phyloP scores from a whole-genome alignment of 2,797 vertebrate genomes.

The Anabacerthia variegaticeps region DNA sequence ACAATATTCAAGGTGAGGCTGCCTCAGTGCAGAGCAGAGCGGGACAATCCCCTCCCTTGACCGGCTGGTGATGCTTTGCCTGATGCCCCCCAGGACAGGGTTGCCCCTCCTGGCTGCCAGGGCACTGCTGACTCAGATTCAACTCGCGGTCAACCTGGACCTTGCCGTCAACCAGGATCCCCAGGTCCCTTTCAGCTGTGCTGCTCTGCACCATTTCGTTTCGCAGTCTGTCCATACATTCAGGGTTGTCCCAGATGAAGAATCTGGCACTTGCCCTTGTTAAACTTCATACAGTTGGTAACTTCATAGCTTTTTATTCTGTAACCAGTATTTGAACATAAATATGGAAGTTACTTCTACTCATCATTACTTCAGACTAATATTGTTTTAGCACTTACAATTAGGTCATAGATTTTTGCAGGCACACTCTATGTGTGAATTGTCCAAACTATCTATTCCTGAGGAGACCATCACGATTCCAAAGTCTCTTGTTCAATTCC shows the following conservation, averaged over 20 bases:
- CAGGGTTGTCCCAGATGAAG: neutral
- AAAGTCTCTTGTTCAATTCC: neutral
- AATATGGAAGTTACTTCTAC: neutral
- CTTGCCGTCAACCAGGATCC: accelerated
- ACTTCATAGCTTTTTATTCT: neutral
- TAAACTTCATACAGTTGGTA: neutral
- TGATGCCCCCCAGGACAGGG: neutral
- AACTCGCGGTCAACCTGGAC: accelerated
- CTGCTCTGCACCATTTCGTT: neutral
- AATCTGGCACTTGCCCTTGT: neutral
- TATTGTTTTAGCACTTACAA: neutral
- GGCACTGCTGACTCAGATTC: neutral
- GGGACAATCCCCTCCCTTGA: neutral
- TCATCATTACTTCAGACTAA: neutral
- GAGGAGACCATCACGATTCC: neutral
- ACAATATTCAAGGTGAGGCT: neutral
- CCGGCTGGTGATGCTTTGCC: accelerated
- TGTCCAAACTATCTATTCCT: neutral
- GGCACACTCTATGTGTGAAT: neutral
- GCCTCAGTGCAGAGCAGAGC: neutral
- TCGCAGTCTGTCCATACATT: accelerated
- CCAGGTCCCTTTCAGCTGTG: neutral
- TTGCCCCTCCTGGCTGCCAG: neutral
- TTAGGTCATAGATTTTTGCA: neutral
- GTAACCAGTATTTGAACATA: neutral